These are phyloP conservation scores for Temnothorax rugatulus DNA, from an alignment of 2,888 invertebrate genomes.

Conservation along the genomic window DNA sequence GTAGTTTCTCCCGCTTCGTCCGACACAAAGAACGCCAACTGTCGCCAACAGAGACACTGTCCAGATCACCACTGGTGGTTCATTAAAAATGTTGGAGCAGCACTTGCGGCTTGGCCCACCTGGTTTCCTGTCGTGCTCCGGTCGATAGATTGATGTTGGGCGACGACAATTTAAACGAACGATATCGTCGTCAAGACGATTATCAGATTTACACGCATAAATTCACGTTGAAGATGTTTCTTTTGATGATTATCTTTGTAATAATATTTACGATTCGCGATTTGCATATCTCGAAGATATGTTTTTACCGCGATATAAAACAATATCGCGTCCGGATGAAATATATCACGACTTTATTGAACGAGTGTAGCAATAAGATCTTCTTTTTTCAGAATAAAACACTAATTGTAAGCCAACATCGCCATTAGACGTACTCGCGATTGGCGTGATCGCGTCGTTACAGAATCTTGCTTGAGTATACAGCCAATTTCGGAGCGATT, in stretches of 20 bases:
- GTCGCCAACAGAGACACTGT: conserved; percentile 54
- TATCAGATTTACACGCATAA: neutral
- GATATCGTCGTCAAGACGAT: neutral
- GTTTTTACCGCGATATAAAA: neutral
- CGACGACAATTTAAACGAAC: conserved; percentile 6
- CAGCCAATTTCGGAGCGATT: conserved; percentile 41
- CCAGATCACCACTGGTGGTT: conserved; percentile 68
- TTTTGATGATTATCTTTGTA: neutral
- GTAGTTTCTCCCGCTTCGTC: conserved; percentile 52
- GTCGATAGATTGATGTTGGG: neutral
- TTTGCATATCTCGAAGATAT: neutral
- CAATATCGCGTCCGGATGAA: neutral
- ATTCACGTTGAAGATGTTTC: neutral
- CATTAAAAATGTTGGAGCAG: conserved; percentile 69
- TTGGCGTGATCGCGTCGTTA: conserved; percentile 18
- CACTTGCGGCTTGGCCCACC: conserved; percentile 72
- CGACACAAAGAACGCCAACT: conserved; percentile 46
- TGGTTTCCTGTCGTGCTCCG: conserved; percentile 51
- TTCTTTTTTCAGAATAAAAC: neutral
- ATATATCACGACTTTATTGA: conserved; percentile 13
- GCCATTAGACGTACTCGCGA: conserved; percentile 36
- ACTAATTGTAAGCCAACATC: neutral
- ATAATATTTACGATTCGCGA: neutral
- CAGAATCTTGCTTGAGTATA: conserved; percentile 16
- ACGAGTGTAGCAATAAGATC: neutral